Conservation (phyloP, 23 tunicate genomes). For the Trididemnum nubilum region DNA sequence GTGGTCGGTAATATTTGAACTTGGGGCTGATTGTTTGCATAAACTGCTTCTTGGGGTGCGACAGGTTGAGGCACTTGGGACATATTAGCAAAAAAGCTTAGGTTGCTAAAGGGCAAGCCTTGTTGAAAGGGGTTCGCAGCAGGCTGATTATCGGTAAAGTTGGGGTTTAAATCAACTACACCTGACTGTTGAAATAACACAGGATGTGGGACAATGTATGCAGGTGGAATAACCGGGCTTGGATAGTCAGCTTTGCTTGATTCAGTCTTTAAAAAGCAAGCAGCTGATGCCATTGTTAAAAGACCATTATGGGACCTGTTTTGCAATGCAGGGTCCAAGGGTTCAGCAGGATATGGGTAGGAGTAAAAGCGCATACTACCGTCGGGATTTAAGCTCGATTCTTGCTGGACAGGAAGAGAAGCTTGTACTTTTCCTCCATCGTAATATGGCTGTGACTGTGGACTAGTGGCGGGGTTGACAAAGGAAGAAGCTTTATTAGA, state of each 20-base stretch:
- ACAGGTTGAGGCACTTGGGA: conserved; percentile 4
- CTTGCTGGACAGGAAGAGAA: neutral
- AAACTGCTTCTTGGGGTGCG: conserved; percentile 7
- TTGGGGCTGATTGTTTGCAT: neutral
- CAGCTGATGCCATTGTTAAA: conserved; percentile 58
- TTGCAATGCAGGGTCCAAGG: neutral
- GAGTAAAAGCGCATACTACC: neutral
- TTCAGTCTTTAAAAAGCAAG: conserved; percentile 54
- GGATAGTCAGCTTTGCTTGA: conserved; percentile 39
- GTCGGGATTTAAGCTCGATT: neutral
- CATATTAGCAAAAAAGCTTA: neutral
- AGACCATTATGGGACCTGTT: conserved; percentile 45
- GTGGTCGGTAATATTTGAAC: neutral
- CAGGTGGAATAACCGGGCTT: conserved; percentile 17
- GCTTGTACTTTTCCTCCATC: neutral
- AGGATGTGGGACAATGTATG: conserved; percentile 45
- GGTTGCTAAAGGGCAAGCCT: conserved; percentile 18
- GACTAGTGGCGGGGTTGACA: neutral
- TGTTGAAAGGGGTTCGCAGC: conserved; percentile 20
- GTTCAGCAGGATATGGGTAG: conserved; percentile 15
- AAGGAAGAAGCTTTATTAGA: conserved; percentile 5
- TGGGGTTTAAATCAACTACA: neutral
- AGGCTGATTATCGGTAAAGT: conserved; percentile 11
- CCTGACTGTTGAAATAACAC: conserved; percentile 47
- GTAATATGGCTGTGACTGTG: conserved; percentile 2